Evolutionary conservation across 2,888 invertebrate genomes (phyloP), one percentile per base, ranked within the genome.

Genomic region (Pachycephus smyrnensis): DNA sequence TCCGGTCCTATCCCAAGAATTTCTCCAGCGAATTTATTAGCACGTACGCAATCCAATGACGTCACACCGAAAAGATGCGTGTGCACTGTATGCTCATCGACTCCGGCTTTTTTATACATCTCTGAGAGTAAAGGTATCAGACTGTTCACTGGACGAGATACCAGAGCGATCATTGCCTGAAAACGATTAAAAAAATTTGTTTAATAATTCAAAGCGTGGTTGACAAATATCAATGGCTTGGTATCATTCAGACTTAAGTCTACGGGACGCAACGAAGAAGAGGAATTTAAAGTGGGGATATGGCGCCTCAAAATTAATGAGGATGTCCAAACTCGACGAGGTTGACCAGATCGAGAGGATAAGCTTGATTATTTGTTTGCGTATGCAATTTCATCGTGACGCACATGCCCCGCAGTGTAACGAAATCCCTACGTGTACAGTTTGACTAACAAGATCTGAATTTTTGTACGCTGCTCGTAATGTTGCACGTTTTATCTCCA

Each of bases 21-120:
- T 82, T 94, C 93, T 2, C 96, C 95, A 69, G 95, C 95, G 86
- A 97, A 94, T n/a, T 95, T 94, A 88, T 96, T 96, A 0, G 97
- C 95, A 85, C 96, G 93, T 35, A 97, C 94, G 37, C 94, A 92
- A 90, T 97, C 95, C 55, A 96, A 91, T 11, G 95, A 94, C 75
- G 96, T 96, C 6, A 97, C 94, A 11, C 97, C 97, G 88, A 97
- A 96, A 12, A 90, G 80, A 11, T 88, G 87, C 33, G 94, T 84
- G 81, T 92, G 92, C 84, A 96, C 94, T 78, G 93, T 94, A 4
- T 94, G 93, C 84, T 96, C 94, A 88, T 93, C 95, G 33, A 93
- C 92, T 75, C 94, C 94, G 68, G 92, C 92, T 85, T 93, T 93
- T 90, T 95, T 95, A 89, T 94, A 93, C 69, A 95, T 92, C 89